phyloP scores from a whole-genome alignment of 2,113 vertebrate genomes.

The Catharus bicknelli region DNA sequence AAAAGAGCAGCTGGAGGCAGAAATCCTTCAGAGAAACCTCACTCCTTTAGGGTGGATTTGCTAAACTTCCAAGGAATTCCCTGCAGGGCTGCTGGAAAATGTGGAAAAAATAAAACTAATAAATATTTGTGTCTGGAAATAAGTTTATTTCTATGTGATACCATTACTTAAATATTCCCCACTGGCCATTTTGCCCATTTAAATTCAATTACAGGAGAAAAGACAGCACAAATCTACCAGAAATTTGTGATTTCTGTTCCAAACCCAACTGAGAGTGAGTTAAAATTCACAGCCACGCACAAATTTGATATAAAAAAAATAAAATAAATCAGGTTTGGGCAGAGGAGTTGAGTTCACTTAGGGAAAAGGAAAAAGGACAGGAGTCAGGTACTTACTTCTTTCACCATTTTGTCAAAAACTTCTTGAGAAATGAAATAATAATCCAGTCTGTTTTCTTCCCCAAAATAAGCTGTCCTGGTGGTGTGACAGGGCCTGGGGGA shows the following conservation, averaged over 20 bases:
- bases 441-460: slow-evolving; percentile 87
- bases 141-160: background rate
- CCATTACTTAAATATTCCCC: background rate
- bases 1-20: slow-evolving; percentile 12
- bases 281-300: background rate
- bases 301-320: background rate
- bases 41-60: background rate
- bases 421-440: slow-evolving; percentile 88
- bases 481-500: slow-evolving; percentile 87
- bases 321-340: background rate
- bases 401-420: slow-evolving; percentile 82
- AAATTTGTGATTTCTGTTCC: background rate
- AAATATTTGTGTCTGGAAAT: background rate
- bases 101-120: background rate
- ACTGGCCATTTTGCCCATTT: background rate
- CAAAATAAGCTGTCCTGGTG: slow-evolving; percentile 84
- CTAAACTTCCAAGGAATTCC: background rate
- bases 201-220: background rate
- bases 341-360: background rate
- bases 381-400: slow-evolving; percentile 68
- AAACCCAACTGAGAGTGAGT: background rate
- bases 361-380: background rate
- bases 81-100: background rate
- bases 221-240: background rate
- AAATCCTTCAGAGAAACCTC: background rate